Evolutionary conservation across 2,888 invertebrate genomes (phyloP).

Genomic region (Neuroscelio doddi): DNA sequence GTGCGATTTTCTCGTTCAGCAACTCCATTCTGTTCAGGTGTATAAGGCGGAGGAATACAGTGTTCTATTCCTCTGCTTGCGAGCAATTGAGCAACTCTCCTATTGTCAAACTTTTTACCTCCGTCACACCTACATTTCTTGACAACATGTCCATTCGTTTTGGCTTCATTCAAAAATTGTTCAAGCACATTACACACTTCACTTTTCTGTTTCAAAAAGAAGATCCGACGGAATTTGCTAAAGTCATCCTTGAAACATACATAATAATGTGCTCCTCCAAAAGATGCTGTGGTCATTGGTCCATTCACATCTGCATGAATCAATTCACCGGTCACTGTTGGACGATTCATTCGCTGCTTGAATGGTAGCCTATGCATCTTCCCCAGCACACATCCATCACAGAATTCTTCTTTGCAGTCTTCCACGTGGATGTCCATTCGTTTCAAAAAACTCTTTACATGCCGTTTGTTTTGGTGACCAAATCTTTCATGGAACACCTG

Average conservation of each 20-base stretch:
- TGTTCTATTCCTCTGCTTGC: conserved; percentile 22
- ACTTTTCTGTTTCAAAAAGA: conserved; percentile 36
- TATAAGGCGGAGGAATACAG: conserved; percentile 21
- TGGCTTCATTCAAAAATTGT: conserved; percentile 42
- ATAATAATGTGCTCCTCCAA: conserved; percentile 37
- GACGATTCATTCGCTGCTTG: conserved; percentile 34
- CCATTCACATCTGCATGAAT: conserved; percentile 47
- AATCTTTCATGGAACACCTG: too few relatives aligned
- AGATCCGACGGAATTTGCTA: conserved; percentile 31
- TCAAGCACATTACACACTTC: conserved; percentile 33
- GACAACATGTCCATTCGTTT: conserved; percentile 25
- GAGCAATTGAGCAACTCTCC: conserved; percentile 12
- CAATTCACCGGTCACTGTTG: conserved; percentile 31
- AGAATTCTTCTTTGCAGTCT: conserved; percentile 15
- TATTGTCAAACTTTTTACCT: conserved; percentile 27
- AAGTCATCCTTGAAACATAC: conserved; percentile 47
- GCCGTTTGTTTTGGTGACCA: too few relatives aligned
- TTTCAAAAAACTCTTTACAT: too few relatives aligned
- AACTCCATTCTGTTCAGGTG: conserved; percentile 26
- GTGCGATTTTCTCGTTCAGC: conserved; percentile 22
- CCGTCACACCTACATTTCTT: conserved; percentile 21
- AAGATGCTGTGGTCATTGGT: conserved; percentile 35
- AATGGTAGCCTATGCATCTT: conserved; percentile 56
- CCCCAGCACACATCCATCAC: conserved; percentile 52
- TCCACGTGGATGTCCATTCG: not conserved